Evolutionary conservation across 2,113 vertebrate genomes (phyloP), one percentile per base, ranked within the genome.

Genomic region (Dolichotis patagonum): DNA sequence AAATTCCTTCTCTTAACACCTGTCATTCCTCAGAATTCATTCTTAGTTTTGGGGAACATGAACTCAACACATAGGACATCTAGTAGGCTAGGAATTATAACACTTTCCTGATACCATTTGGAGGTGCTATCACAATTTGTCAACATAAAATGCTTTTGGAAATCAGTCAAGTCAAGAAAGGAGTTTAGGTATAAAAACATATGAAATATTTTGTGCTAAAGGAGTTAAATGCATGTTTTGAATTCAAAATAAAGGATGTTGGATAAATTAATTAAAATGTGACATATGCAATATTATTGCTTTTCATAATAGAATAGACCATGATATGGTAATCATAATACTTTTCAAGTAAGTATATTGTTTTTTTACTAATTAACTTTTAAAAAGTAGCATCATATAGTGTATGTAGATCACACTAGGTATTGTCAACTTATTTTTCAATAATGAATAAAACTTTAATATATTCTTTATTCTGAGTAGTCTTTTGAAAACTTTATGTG

Each of bases 331-430:
- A 49, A 84, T 62, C 17, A 28, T 46, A 43, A 41, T 62, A 67
- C 9, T 83, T 91, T 94, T 63, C 41, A 73, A 10, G 24, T 24
- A 54, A 2, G 30, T 20, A 52, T 9, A 38, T 67, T 86, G 20
- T 91, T 82, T 82, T 60, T 3, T 54, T 85, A 73, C 49, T 82
- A 49, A 92, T 88, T 96, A 78, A 93, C 78, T 32, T 69, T 80
- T 43, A 75, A 20, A 17, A 95, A 46, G 81, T 0, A 77, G 38
- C 1, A 32, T 30, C 3, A n/a, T 13, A 14, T 13, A 78, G 69
- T 95, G 3, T 41, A 41, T 73, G n/a, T 8, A 87, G 24, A 38
- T 35, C 24, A 77, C 60, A 13, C 38, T 71, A 88, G 35, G 83
- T 5, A 87, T 84, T 83, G 20, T 82, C 16, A 22, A 90, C 28